phyloP scores from a whole-genome alignment of 1,140 invertebrate species.

The Notospermus geniculatus region DNA sequence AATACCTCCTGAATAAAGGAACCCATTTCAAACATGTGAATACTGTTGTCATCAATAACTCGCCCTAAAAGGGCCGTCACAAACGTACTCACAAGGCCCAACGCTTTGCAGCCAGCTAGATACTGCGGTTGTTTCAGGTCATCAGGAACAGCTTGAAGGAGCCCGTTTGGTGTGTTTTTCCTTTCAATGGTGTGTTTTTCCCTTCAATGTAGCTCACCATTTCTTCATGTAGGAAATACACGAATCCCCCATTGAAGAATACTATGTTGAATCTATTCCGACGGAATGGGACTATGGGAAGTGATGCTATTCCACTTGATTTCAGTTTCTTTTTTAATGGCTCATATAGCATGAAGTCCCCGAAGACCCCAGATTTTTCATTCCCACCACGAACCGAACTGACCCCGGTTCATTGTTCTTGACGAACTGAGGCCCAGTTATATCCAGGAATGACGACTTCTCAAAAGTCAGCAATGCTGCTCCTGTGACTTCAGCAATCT shows the following conservation, averaged over 20 bases:
- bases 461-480: no score
- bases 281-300: neutral
- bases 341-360: no score
- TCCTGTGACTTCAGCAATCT: no score
- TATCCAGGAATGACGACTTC: no score
- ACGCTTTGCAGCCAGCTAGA: slow-evolving; percentile 25
- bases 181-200: no score
- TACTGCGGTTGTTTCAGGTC: slow-evolving; percentile 18
- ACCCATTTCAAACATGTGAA: slow-evolving; percentile 19
- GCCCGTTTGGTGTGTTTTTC: neutral
- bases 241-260: slow-evolving; percentile 8
- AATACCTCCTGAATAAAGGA: slow-evolving; percentile 11
- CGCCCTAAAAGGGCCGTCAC: slow-evolving; percentile 22
- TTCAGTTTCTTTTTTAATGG: neutral
- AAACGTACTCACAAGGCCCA: slow-evolving; percentile 19
- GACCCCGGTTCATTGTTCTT: no score
- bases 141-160: slow-evolving; percentile 13
- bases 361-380: slow-evolving; percentile 23
- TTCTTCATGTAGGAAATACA: slow-evolving; percentile 9
- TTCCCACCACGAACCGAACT: slow-evolving; percentile 16
- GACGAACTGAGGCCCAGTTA: no score
- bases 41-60: slow-evolving; percentile 14
- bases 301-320: neutral
- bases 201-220: neutral
- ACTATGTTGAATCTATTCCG: slow-evolving; percentile 17